These are phyloP conservation scores for Tupaia tana DNA, from an alignment of 2,113 vertebrate genomes.

Conservation along the genomic window DNA sequence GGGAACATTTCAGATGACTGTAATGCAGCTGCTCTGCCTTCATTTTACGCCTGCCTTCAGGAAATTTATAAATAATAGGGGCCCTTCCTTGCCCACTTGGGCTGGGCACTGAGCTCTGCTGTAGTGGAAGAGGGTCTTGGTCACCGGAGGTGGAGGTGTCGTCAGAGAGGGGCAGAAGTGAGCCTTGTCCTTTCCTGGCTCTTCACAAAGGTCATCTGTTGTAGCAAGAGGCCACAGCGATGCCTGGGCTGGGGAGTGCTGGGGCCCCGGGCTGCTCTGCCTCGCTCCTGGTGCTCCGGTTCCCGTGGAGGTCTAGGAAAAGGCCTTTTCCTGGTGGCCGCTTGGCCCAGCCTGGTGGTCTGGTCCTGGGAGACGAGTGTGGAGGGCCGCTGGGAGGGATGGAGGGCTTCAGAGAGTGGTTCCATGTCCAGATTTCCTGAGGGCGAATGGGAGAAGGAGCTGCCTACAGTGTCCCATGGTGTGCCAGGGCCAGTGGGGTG, in stretches of 20 bases:
- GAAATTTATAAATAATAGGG: neutral
- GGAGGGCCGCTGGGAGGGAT: neutral
- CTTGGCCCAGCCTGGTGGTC: neutral
- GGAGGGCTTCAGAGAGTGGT: neutral
- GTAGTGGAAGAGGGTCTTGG: neutral
- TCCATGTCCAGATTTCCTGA: neutral
- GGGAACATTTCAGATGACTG: neutral
- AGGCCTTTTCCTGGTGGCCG: neutral
- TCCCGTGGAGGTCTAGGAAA: neutral
- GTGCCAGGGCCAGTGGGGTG: neutral
- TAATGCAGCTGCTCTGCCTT: neutral
- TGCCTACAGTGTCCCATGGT: neutral
- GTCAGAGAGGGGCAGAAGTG: accelerated
- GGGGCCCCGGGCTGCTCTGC: no score
- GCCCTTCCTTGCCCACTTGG: neutral
- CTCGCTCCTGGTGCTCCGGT: neutral
- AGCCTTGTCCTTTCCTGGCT: neutral
- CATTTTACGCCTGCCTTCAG: neutral
- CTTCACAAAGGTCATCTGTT: neutral
- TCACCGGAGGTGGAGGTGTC: neutral
- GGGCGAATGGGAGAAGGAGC: neutral
- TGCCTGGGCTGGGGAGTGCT: neutral
- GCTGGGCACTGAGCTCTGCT: no score
- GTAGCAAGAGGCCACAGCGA: accelerated
- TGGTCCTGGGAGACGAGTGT: neutral